Base-by-base conservation (phyloP, 2,113 vertebrate genomes). In the Perccottus glenii region DNA sequence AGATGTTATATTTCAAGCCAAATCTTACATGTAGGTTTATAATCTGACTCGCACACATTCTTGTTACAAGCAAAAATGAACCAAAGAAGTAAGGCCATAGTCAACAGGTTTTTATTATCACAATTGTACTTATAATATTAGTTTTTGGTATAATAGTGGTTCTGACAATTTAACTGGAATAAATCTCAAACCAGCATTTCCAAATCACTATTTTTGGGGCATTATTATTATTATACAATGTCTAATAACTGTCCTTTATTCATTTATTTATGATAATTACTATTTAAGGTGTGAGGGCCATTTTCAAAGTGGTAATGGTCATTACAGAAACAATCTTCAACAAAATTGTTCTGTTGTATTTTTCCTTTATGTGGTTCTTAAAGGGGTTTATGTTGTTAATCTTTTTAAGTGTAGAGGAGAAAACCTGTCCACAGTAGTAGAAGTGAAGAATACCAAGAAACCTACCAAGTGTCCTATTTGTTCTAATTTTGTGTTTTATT, bases 361-460 rank as follows among this genome's bases (percentile, higher is more conserved):
- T 57, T 33, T 12, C 16, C 12, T 61, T 44, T 75, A 42, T 53
- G 67, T 46, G 51, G 55, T 55, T 86, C 27, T 47, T 71, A 6
- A 4, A 36, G 56, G 60, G 52, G 51, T n/a, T 57, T 84, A 77
- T 75, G 87, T 84, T 79, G 67, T 66, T 40, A 89, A 90, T 89
- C 87, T 49, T 27, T n/a, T 9, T 16, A 47, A 45, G 72, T 82
- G 76, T 83, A 64, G 53, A 81, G 57, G 35, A 69, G 55, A 73
- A 70, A 12, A 63, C 57, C 79, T 87, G 56, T 76, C 49, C 9
- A 36, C 67, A 43, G 48, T 67, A 46, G 33, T 60, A 64, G 44
- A 59, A 67, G 52, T 55, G 33, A 45, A 52, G 5, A 73, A 69
- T 43, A 33, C 16, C 19, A 43, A 40, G 36, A 43, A 65, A 50